Base-by-base conservation (phyloP, 1,140 invertebrate species). In the Bombus pascuorum region DNA sequence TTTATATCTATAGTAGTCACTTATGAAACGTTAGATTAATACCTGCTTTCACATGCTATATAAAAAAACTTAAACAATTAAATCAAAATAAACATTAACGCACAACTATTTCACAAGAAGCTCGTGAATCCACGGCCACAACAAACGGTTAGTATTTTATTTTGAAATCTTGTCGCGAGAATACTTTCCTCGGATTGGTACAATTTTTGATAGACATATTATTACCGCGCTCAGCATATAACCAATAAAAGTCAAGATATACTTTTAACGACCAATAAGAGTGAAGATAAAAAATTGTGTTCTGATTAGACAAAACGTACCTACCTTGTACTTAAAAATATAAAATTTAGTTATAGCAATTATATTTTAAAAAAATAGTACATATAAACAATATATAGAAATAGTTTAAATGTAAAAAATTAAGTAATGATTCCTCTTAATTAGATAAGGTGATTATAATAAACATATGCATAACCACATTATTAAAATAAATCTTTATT, bases 401-500 rank as follows among this genome's bases (percentile, higher is more conserved):
- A 25, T 34, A 34, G 1, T 25, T 34, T 37, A 37, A 25, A 25
- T 71, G 28, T 42, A 71, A 18, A 25, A 37, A 37, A 12, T 71
- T n/a, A 71, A 6, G 13, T 71, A 71, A 70, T 32, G 0, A 42
- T 25, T 62, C 15, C 25, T 25, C 12, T 42, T 9, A 53, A 53
- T 32, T 22, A 25, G 22, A 32, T 57, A 59, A 37, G 6, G 0
- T n/a, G 25, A 47, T 79, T 53, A 28, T 59, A 57, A 79, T 62
- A 88, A 86, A 78, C 28, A 28, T 39, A 59, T 53, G 6, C 18
- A 53, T 15, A 8, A 65, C 47, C 68, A 70, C n/a, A 71, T 83
- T 90, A 90, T 82, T 87, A 90, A 90, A 90, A 90, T 90, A 90
- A 86, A 88, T 86, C 78, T 90, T 90, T 90, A 90, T 90, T 90